Base-by-base conservation (phyloP, 2,113 vertebrate species). In the Otis tarda region DNA sequence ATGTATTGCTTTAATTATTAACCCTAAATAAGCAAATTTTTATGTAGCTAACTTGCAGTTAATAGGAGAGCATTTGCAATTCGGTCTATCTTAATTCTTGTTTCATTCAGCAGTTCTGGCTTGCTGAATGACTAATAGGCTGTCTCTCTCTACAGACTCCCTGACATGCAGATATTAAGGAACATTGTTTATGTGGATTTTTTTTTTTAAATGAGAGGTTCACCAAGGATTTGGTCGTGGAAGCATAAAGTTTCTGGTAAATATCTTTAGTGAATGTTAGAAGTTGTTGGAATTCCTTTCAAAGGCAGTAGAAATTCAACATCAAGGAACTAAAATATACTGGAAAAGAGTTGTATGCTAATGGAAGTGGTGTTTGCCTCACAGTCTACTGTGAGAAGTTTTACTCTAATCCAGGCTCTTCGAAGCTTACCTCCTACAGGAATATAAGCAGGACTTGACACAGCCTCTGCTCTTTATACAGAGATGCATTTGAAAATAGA, bases 1-100 rank as follows among this genome's bases (percentile, higher is more conserved):
- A 27, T 5, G 19, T 8, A 30, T 27, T 61, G 11, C 68, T 93
- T 87, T 86, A 94, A 95, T 96, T 35, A 96, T 89, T 95, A 93
- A 84, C 84, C 71, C 78, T 47, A 90, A 91, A 84, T 7, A 81
- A 87, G 53, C 47, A 53, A 67, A 81, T 60, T 28, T 85, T 53
- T 24, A 2, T 7, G 13, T 22, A 76, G 63, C 41, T 89, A 25
- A 4, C 4, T 33, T 69, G 50, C 63, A 65, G 50, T 53, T 43
- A 24, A 52, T 37, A 57, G 80, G 2, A 41, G 41, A 65, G 30
- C 25, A 21, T 60, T 19, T 76, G 67, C 12, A 39, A 6, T 59
- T 83, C 25, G 53, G 70, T 37, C 30, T 53, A 7, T 69, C 30
- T 60, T 18, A 79, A 92, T 37, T 75, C 45, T 76, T 50, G 17